phyloP scores from a whole-genome alignment of 1,140 invertebrate genomes.

The Drosophila yakuba region DNA sequence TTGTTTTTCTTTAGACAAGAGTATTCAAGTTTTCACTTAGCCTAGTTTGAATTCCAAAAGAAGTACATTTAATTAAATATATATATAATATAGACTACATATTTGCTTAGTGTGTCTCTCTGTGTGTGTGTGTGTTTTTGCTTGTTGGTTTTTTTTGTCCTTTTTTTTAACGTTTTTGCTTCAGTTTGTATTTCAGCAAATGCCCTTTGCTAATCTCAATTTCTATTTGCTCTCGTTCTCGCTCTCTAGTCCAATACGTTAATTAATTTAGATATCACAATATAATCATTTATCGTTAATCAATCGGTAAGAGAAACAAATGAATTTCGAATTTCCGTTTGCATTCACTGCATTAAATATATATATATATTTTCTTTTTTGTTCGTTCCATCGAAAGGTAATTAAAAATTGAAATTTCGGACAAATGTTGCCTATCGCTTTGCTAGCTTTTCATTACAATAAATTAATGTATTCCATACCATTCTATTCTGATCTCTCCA shows the following conservation, averaged over 20 bases:
- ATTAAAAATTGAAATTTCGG: slow-evolving; percentile 15
- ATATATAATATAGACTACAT: slow-evolving; percentile 16
- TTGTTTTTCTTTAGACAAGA: slow-evolving; percentile 20
- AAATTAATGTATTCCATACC: slow-evolving; percentile 8
- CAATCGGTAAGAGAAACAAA: slow-evolving; percentile 49
- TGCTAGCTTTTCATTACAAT: slow-evolving; percentile 31
- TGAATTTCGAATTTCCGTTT: slow-evolving; percentile 28
- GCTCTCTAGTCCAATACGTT: slow-evolving; percentile 30
- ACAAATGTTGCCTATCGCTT: slow-evolving; percentile 25
- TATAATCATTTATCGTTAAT: slow-evolving; percentile 72
- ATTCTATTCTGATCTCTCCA: neutral
- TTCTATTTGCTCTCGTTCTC: slow-evolving; percentile 31
- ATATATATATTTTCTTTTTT: slow-evolving; percentile 11
- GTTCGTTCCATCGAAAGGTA: slow-evolving; percentile 13
- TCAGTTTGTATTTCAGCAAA: slow-evolving; percentile 34
- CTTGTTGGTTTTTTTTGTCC: slow-evolving; percentile 3
- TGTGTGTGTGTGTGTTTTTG: slow-evolving; percentile 7
- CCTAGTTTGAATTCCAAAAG: slow-evolving; percentile 32
- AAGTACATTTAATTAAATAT: slow-evolving; percentile 36
- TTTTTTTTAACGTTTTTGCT: neutral
- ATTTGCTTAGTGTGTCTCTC: slow-evolving; percentile 11
- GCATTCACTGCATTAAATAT: slow-evolving; percentile 1
- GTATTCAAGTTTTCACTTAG: slow-evolving; percentile 42
- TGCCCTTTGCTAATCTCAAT: slow-evolving; percentile 60
- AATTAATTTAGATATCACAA: slow-evolving; percentile 83